A percentile compares a stretch with the other conserved stretches of the same genome.
phyloP scores from a whole-genome alignment of 2,113 vertebrate species.

The Tetraodon nigroviridis region DNA sequence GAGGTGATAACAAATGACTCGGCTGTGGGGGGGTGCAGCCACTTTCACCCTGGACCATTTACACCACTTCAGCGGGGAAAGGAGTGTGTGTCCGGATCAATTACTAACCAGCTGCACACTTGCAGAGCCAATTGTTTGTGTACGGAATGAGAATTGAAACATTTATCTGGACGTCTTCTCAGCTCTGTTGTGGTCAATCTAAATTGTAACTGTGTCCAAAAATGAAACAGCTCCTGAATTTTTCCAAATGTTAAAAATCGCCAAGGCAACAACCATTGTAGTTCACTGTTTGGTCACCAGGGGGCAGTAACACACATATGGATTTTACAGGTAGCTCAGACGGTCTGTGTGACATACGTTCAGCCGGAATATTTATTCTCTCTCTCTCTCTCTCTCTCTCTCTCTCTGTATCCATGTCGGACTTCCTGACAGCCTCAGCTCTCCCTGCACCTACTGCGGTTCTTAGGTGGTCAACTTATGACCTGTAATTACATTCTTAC shows the following conservation, averaged over 20 bases:
- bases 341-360: too few relatives aligned
- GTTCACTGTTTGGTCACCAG: conserved; percentile 45
- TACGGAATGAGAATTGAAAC: neutral
- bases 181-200: neutral
- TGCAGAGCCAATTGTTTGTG: neutral
- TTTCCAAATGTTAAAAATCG: neutral
- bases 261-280: neutral
- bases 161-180: neutral
- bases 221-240: neutral
- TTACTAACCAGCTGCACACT: neutral
- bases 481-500: conserved; percentile 71
- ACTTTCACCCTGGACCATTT: conserved; percentile 4
- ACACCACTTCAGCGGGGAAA: conserved; percentile 22
- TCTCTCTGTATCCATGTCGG: conserved; percentile 21
- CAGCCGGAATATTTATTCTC: neutral
- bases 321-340: conserved; percentile 11
- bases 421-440: conserved; percentile 51
- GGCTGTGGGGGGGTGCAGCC: neutral
- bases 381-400: conserved; percentile 52
- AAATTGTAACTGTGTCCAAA: neutral
- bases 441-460: conserved; percentile 40
- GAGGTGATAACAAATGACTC: conserved; percentile 64
- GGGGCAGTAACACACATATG: conserved; percentile 57
- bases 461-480: conserved; percentile 64
- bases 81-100: conserved; percentile 27